Evolutionary conservation across 2,888 invertebrate genomes (phyloP).

Genomic region (Microdon myrmicae): DNA sequence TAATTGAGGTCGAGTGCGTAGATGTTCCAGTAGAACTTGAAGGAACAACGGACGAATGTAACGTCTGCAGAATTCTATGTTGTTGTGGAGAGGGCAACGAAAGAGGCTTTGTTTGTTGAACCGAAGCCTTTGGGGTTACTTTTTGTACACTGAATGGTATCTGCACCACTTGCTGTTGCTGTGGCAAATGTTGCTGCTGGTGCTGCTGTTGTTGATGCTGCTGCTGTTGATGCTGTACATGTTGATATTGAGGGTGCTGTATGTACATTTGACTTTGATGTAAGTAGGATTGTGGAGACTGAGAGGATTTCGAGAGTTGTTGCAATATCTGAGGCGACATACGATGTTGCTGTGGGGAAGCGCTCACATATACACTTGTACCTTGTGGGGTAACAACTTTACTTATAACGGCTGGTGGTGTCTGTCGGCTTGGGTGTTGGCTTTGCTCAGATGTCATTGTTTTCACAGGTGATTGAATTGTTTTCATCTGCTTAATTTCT

Average conservation of each 20-base stretch:
- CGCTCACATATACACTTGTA: constrained; percentile 17
- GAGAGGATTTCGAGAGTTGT: constrained; percentile 58
- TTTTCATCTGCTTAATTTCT: constrained; percentile 27
- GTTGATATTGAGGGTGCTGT: constrained; percentile 38
- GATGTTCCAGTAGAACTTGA: constrained; percentile 17
- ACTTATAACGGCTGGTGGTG: constrained; percentile 62
- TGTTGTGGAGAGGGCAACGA: constrained; percentile 19
- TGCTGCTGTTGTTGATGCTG: constrained; percentile 56
- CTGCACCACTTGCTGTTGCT: constrained; percentile 44
- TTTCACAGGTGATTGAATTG: constrained; percentile 26
- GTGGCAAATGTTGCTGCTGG: constrained; percentile 53
- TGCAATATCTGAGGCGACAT: constrained; percentile 60
- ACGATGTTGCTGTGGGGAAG: constrained; percentile 53
- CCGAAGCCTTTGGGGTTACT: too few relatives aligned
- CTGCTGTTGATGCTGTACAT: constrained; percentile 47
- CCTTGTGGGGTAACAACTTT: constrained; percentile 57
- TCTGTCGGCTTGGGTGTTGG: constrained; percentile 50
- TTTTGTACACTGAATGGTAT: too few relatives aligned
- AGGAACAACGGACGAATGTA: constrained; percentile 18
- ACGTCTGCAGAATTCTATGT: constrained; percentile 29
- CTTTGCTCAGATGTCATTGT: constrained; percentile 23
- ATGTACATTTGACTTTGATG: constrained; percentile 51
- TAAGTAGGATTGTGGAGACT: constrained; percentile 46
- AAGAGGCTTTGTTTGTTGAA: constrained; percentile 26
- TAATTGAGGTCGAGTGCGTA: constrained; percentile 14